Evolutionary conservation across 2,888 invertebrate genomes (phyloP).

Genomic region (Invenusta paracnida): DNA sequence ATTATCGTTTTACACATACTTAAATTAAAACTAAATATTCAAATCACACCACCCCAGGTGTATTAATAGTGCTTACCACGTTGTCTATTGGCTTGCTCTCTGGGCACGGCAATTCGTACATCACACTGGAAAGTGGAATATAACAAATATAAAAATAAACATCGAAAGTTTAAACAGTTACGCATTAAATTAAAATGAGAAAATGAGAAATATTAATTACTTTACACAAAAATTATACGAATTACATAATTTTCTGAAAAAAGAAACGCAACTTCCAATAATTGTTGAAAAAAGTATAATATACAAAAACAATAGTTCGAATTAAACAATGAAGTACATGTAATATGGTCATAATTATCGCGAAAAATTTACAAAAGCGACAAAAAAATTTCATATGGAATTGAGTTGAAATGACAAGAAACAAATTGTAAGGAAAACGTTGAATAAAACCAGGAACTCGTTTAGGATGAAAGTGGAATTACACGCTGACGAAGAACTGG

Average conservation of each 20-base stretch:
- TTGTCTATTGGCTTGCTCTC: constrained; percentile 32
- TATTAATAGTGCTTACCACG: too few relatives aligned
- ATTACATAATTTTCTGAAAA: background rate
- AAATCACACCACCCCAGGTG: too few relatives aligned
- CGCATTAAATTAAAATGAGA: background rate
- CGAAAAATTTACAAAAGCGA: too few relatives aligned
- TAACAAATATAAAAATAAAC: too few relatives aligned
- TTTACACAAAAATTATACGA: too few relatives aligned
- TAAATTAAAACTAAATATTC: too few relatives aligned
- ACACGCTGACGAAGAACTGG: background rate
- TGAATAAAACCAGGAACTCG: background rate
- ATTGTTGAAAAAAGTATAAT: background rate
- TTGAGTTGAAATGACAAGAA: too few relatives aligned
- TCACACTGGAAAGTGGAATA: constrained; percentile 35
- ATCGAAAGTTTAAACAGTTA: too few relatives aligned
- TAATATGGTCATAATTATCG: background rate
- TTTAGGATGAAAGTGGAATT: background rate
- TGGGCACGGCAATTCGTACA: constrained; percentile 33
- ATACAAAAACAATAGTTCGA: background rate
- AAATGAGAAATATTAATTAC: background rate
- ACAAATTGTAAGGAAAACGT: background rate
- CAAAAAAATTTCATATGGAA: too few relatives aligned
- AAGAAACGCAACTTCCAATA: background rate
- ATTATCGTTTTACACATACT: too few relatives aligned
- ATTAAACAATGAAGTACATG: background rate